Evolutionary conservation across 2,797 vertebrate species (phyloP).

Genomic region (Peromyscus nudipes): DNA sequence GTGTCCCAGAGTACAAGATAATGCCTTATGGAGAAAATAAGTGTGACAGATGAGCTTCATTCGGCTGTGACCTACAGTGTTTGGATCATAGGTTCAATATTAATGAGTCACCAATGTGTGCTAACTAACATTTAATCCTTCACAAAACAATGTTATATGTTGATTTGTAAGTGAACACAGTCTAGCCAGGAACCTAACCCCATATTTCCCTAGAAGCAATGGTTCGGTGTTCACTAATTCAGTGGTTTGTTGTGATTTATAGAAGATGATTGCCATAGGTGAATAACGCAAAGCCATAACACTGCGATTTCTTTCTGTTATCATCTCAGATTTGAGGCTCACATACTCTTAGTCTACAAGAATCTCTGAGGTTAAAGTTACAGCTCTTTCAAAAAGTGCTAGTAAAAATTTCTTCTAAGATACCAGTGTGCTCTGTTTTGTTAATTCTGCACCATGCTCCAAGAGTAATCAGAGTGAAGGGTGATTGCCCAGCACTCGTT

Average conservation of each 20-base stretch:
- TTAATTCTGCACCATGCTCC: background rate
- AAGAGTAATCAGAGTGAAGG: background rate
- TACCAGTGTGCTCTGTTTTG: conserved; percentile 22
- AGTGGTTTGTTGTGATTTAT: background rate
- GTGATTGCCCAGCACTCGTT: background rate
- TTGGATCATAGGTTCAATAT: background rate
- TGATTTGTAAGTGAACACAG: background rate
- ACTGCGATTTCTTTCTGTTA: conserved; percentile 38
- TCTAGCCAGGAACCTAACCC: conserved; percentile 20
- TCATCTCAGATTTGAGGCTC: conserved; percentile 7
- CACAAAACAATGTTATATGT: conserved; percentile 10
- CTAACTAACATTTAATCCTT: background rate
- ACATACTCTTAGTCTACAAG: conserved; percentile 21
- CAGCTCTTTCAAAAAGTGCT: conserved; percentile 59
- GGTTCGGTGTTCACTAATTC: background rate
- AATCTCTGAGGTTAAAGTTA: conserved; percentile 59
- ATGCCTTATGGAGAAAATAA: background rate
- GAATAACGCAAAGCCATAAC: background rate
- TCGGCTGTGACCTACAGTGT: background rate
- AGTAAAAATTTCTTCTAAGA: conserved; percentile 28
- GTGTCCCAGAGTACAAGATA: background rate
- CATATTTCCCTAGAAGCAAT: background rate
- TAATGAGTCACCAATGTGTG: conserved; percentile 4
- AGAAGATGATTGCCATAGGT: background rate
- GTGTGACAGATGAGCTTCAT: background rate